phyloP scores from a whole-genome alignment of 2,888 invertebrate species.

The Epistrophe grossulariae region DNA sequence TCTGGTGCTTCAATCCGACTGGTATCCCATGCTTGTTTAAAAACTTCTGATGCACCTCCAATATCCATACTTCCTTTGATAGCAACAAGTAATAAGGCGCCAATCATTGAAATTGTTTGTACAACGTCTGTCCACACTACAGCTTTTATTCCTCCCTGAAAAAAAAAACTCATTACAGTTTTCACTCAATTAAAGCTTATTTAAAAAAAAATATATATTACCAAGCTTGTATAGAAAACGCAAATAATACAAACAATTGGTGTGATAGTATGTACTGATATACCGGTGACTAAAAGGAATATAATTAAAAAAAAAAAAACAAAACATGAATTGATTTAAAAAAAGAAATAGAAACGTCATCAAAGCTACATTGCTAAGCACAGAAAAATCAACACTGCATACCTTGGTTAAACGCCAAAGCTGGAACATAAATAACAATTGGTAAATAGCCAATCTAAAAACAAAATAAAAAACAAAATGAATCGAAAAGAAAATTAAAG shows the following conservation, averaged over 20 bases:
- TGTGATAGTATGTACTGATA: conserved; percentile 92
- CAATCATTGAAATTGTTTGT: conserved; percentile 91
- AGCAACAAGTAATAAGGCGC: conserved; percentile 89
- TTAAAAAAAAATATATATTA: conserved; percentile 84
- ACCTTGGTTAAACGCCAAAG: conserved; percentile 92
- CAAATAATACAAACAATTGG: conserved; percentile 93
- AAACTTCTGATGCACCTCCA: conserved; percentile 88
- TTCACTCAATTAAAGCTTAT: background rate
- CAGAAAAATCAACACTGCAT: conserved; percentile 63
- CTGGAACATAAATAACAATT: conserved; percentile 92
- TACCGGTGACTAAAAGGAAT: conserved; percentile 89
- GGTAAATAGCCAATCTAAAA: conserved; percentile 91
- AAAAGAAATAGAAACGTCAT: background rate
- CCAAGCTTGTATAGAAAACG: conserved; percentile 93
- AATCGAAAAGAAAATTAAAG: conserved; percentile 28
- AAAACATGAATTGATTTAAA: background rate
- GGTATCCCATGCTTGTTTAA: conserved; percentile 88
- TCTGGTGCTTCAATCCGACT: conserved; percentile 89
- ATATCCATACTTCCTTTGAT: conserved; percentile 90
- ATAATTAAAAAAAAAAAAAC: conserved; percentile 14
- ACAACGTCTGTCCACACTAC: conserved; percentile 92
- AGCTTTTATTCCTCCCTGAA: conserved; percentile 91
- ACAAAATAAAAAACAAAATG: conserved; percentile 60
- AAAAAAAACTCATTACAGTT: background rate
- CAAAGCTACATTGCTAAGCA: background rate